Conservation (phyloP, 2,797 vertebrate genomes). For the Psittacula derbiana region DNA sequence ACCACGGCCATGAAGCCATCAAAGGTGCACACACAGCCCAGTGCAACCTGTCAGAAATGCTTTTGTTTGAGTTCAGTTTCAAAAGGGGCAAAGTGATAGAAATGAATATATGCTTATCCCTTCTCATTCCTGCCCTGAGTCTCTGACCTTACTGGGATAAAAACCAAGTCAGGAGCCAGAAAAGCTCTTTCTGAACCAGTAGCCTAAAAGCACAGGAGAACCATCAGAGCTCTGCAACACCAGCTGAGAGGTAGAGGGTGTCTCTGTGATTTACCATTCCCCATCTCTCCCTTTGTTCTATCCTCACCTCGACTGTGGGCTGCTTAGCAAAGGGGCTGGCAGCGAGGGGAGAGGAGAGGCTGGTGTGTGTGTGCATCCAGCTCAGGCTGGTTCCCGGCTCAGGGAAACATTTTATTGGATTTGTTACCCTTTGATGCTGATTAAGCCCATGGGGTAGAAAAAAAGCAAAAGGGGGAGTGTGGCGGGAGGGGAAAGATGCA, state of each 20-base stretch:
- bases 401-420: constrained; percentile 80
- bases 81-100: not conserved
- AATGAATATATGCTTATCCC: not conserved
- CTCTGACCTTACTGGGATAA: not conserved
- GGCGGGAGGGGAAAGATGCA: constrained; percentile 35
- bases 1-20: not conserved
- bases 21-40: fast-evolving
- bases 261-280: constrained; percentile 30
- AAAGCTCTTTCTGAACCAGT: not conserved
- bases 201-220: constrained; percentile 16
- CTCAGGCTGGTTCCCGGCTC: constrained; percentile 71
- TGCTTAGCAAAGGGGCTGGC: constrained; percentile 61
- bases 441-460: constrained; percentile 79
- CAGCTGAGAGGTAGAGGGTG: not conserved
- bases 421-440: constrained; percentile 81
- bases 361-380: constrained; percentile 39
- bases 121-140: not conserved
- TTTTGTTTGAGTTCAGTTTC: not conserved
- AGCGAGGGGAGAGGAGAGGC: constrained; percentile 25
- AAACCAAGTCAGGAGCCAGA: not conserved
- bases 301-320: constrained; percentile 62
- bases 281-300: constrained; percentile 64
- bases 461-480: constrained; percentile 52
- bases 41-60: not conserved
- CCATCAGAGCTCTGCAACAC: not conserved